A percentile compares a stretch with the other conserved stretches of the same genome.
Evolutionary conservation across 1,140 invertebrate species (phyloP).

Genomic region (Arctopsyche grandis): DNA sequence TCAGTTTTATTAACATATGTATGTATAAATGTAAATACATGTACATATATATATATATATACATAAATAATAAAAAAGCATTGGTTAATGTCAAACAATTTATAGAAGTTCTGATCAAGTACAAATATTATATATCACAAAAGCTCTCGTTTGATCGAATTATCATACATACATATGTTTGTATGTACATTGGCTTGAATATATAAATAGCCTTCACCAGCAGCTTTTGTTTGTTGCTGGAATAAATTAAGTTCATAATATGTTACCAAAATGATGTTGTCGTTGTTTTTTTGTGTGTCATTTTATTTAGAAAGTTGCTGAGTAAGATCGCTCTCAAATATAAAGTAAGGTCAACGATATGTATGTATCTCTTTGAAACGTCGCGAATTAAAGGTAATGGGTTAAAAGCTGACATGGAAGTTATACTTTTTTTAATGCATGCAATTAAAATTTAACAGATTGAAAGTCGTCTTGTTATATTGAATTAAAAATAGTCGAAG

Average conservation of each 20-base stretch:
- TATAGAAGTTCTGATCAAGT: too few species aligned
- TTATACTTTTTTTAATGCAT: too few species aligned
- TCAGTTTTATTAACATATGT: not conserved
- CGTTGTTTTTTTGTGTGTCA: not conserved
- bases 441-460: too few species aligned
- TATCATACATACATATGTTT: not conserved
- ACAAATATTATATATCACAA: too few species aligned
- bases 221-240: not conserved
- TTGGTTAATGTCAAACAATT: too few species aligned
- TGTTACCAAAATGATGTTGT: not conserved
- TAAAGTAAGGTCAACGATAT: conserved; percentile 12
- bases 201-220: not conserved
- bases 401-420: too few species aligned
- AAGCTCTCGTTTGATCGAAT: not conserved
- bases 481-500: too few species aligned
- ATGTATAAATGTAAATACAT: not conserved
- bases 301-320: conserved; percentile 27
- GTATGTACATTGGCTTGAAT: not conserved
- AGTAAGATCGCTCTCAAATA: conserved; percentile 14
- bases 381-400: not conserved
- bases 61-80: not conserved
- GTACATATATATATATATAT: not conserved
- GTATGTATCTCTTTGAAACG: not conserved
- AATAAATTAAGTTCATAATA: not conserved
- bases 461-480: too few species aligned